Base-by-base conservation (phyloP, 2,113 vertebrate species). In the Sander lucioperca region DNA sequence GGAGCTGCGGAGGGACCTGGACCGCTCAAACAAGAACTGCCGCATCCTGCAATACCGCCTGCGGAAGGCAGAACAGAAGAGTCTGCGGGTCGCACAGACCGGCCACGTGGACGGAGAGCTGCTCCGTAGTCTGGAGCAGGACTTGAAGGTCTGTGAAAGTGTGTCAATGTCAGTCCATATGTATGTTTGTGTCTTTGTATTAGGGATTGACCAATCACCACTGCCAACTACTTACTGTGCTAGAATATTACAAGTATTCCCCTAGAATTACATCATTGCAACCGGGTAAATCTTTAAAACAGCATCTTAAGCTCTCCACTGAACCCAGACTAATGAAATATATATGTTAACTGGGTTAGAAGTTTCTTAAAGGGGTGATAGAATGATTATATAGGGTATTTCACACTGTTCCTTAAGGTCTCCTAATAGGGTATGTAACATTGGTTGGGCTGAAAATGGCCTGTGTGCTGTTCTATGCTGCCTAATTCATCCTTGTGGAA, bases 21-120 rank as follows among this genome's bases (percentile, higher is more conserved):
- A 99, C 93, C 96, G 97, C 19, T 97, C 98, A 83, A 99, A 99
- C 94, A 99, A 99, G 92, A 99, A 97, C 95, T 99, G 98, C 91
- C 97, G 98, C 79, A 99, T 99, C 89, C 96, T 99, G 80, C 98
- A 99, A 51, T 99, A 99, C 95, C 97, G 98, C 65, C 96, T 99
- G 91, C 96, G 98, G 85, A 99, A 99, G 94, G 96, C 98, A 0
- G 98, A 99, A 90, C 98, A 99, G 95, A 98, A 98, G 92, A 98
- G 98, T 88, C 94, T 99, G 92, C 97, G 97, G 78, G 97, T 97
- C 78, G 97, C 98, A 15, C 98, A 99, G 95, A 99, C 97, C 0
- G 98, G 98, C 18, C 97, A 98, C 50, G 97, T 99, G 91, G 98
- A 99, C 14, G 97, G 98, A 39, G 98, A 99, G 71, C 96, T 99